Percentiles rank a stretch among this genome's conserved stretches.
Evolutionary conservation across 2,113 vertebrate genomes (phyloP).

Genomic region (Tetrao urogallus): DNA sequence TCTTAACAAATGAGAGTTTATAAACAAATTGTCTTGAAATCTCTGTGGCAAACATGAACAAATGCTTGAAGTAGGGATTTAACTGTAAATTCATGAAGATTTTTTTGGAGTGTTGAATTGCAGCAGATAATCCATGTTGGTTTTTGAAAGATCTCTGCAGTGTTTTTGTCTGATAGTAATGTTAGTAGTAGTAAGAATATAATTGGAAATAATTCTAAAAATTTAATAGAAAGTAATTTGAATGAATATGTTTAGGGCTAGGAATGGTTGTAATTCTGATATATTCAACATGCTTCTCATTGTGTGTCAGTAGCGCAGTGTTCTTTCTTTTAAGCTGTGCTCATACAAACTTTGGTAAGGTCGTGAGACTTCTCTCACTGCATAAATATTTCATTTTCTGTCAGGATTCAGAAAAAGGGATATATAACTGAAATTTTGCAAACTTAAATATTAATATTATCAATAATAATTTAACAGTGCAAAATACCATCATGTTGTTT

Average conservation of each 20-base stretch:
- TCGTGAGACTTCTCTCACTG: not conserved
- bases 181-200: not conserved
- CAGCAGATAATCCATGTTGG: not conserved
- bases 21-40: conserved; percentile 16
- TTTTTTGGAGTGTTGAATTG: not conserved
- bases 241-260: not conserved
- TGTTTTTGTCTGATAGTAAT: not conserved
- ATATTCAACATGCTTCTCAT: not conserved
- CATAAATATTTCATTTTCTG: not conserved
- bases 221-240: not conserved
- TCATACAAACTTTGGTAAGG: not conserved
- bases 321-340: not conserved
- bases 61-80: not conserved
- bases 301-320: not conserved
- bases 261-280: not conserved
- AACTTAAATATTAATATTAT: not conserved
- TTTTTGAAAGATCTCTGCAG: not conserved
- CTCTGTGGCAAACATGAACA: not conserved
- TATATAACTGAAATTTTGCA: not conserved
- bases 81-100: not conserved
- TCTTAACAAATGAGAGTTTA: conserved; percentile 16
- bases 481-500: not conserved
- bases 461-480: not conserved
- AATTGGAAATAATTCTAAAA: not conserved
- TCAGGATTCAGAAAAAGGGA: not conserved